These are phyloP conservation scores for Ispidina lecontei DNA, from an alignment of 2,797 vertebrate genomes.

Conservation along the genomic window DNA sequence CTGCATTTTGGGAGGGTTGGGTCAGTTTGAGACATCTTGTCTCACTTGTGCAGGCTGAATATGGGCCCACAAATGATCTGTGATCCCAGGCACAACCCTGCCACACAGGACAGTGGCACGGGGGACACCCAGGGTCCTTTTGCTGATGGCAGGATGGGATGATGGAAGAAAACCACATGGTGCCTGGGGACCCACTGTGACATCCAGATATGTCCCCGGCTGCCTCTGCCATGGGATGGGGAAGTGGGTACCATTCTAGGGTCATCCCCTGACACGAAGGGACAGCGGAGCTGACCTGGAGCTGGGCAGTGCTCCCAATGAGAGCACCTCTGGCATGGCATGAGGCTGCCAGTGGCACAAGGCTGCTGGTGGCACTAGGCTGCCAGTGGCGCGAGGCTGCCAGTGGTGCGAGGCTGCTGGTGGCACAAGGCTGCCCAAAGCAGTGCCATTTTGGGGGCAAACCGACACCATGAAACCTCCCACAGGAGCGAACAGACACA, in stretches of 20 bases:
- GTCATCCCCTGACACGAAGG: rapidly evolving
- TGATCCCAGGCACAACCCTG: rapidly evolving
- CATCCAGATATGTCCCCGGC: rapidly evolving
- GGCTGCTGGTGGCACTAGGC: too few species aligned
- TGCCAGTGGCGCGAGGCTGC: too few species aligned
- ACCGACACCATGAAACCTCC: neutral
- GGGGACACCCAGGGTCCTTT: neutral
- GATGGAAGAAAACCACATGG: rapidly evolving
- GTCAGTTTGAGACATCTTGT: neutral
- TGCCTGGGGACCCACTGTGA: neutral
- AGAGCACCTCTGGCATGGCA: neutral
- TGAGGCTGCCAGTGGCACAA: too few species aligned
- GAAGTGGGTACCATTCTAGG: rapidly evolving
- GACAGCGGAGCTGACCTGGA: neutral
- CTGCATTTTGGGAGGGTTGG: neutral
- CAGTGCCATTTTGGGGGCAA: neutral
- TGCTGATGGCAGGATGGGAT: neutral
- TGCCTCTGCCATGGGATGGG: rapidly evolving
- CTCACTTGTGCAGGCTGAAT: neutral
- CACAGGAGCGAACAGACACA: rapidly evolving
- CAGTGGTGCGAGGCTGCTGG: neutral
- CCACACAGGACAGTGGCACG: neutral
- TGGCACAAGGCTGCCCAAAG: neutral
- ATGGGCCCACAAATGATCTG: rapidly evolving
- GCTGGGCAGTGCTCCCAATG: neutral